phyloP scores from a whole-genome alignment of 2,797 vertebrate genomes.

The Semotilus atromaculatus region DNA sequence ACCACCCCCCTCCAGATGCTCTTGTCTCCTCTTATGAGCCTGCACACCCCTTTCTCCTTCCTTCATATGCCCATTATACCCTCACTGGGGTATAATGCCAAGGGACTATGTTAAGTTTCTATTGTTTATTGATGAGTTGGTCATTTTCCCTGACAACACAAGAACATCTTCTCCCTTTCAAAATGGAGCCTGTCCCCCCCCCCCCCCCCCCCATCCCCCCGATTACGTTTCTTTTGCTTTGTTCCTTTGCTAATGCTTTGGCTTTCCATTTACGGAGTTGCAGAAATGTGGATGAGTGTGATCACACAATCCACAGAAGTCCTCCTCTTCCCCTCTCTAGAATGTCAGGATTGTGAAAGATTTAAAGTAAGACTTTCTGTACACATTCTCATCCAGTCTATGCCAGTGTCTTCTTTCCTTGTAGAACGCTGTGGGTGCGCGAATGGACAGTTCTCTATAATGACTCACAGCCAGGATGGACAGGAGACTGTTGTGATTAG shows the following conservation, averaged over 20 bases:
- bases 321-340: constrained; percentile 79
- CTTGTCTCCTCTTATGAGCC: constrained; percentile 48
- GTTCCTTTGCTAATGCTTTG: constrained; percentile 62
- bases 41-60: constrained; percentile 43
- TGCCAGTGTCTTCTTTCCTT: constrained; percentile 58
- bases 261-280: constrained; percentile 56
- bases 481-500: constrained; percentile 38
- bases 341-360: constrained; percentile 70
- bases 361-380: constrained; percentile 36
- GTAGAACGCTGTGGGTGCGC: constrained; percentile 50
- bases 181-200: constrained; percentile 22
- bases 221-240: constrained; percentile 57
- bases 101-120: constrained; percentile 68
- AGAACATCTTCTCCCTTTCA: constrained; percentile 42
- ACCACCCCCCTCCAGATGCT: constrained; percentile 67
- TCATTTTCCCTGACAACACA: constrained; percentile 39
- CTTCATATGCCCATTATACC: constrained; percentile 75
- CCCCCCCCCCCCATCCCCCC: constrained; percentile 44
- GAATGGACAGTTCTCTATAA: constrained; percentile 53
- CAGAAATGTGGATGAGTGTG: constrained; percentile 55
- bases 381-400: constrained; percentile 49
- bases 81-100: constrained; percentile 71
- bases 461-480: constrained; percentile 54
- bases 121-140: constrained; percentile 56
- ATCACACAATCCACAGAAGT: constrained; percentile 68